Percentiles rank a stretch among this genome's conserved stretches.
These are phyloP conservation scores for Lepeophtheirus nordmannii DNA, from an alignment of 2,888 invertebrate genomes.

Conservation along the genomic window DNA sequence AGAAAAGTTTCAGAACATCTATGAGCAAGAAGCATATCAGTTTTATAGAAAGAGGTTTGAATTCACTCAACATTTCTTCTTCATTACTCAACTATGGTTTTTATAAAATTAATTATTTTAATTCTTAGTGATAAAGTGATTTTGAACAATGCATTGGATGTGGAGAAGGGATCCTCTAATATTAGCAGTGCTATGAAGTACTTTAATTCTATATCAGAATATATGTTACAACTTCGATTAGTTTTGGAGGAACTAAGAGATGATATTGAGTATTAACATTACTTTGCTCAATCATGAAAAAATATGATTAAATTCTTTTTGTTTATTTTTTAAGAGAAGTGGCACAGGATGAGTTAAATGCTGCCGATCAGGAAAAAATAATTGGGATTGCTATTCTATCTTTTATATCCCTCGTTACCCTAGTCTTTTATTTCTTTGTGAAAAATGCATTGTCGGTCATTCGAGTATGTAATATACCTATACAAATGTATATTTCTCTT, in stretches of 20 bases:
- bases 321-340: not conserved
- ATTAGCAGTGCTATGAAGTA: conserved; percentile 9
- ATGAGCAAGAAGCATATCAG: conserved; percentile 3
- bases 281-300: not conserved
- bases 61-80: not conserved
- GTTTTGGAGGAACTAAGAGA: conserved; percentile 9
- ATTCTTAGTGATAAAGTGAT: conserved; percentile 1
- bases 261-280: conserved; percentile 9
- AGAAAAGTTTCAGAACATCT: conserved; percentile 6
- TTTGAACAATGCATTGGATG: conserved; percentile 6
- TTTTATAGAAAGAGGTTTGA: conserved; percentile 12
- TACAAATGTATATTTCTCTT: not conserved
- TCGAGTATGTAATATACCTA: not conserved
- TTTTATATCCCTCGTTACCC: not conserved
- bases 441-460: conserved; percentile 7
- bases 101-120: not conserved
- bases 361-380: conserved; percentile 12
- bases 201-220: conserved; percentile 9
- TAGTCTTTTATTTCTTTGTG: conserved; percentile 10
- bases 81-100: too few relatives aligned
- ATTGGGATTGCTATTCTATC: conserved; percentile 7
- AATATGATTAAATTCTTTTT: not conserved
- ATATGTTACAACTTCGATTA: conserved; percentile 2
- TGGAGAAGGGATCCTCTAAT: not conserved
- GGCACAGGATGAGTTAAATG: conserved; percentile 10